Conservation (phyloP, 1,140 invertebrate genomes). For the Pseudobourletiella spinata region DNA sequence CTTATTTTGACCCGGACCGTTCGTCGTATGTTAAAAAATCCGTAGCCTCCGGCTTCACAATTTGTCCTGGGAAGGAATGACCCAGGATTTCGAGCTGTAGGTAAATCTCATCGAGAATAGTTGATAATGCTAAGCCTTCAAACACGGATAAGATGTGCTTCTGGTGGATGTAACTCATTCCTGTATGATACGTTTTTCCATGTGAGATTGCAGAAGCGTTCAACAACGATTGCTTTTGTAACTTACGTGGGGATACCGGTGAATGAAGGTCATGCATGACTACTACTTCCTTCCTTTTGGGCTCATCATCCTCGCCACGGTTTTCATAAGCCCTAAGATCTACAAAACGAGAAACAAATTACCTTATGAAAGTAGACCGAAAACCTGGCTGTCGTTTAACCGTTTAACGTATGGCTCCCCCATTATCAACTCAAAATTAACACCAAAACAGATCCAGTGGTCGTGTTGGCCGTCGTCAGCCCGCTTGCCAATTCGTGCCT, state of each 20-base stretch:
- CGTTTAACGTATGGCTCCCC: too few relatives aligned
- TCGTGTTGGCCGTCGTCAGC: too few relatives aligned
- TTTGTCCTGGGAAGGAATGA: slow-evolving; percentile 2
- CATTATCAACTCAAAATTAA: too few relatives aligned
- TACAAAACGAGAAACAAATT: too few relatives aligned
- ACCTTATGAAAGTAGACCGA: too few relatives aligned
- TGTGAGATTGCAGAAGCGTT: not conserved
- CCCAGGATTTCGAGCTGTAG: slow-evolving; percentile 12
- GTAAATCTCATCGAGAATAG: slow-evolving; percentile 16
- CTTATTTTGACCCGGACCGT: too few relatives aligned
- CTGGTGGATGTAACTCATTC: not conserved
- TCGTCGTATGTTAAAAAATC: slow-evolving; percentile 28
- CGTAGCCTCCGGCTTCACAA: not conserved
- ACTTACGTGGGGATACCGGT: not conserved
- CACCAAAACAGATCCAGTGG: too few relatives aligned
- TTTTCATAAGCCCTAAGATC: too few relatives aligned
- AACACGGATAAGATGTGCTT: not conserved
- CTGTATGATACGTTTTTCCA: not conserved
- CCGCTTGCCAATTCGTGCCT: too few relatives aligned
- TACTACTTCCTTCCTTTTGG: not conserved
- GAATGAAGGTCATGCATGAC: slow-evolving; percentile 2
- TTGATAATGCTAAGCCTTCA: slow-evolving; percentile 6
- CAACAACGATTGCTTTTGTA: too few relatives aligned
- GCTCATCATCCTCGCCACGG: too few relatives aligned
- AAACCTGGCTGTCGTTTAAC: too few relatives aligned